Percentiles rank a stretch among this genome's conserved stretches.
These are phyloP conservation scores for Enteromius treurensis DNA, from an alignment of 2,797 vertebrate species.

Conservation along the genomic window DNA sequence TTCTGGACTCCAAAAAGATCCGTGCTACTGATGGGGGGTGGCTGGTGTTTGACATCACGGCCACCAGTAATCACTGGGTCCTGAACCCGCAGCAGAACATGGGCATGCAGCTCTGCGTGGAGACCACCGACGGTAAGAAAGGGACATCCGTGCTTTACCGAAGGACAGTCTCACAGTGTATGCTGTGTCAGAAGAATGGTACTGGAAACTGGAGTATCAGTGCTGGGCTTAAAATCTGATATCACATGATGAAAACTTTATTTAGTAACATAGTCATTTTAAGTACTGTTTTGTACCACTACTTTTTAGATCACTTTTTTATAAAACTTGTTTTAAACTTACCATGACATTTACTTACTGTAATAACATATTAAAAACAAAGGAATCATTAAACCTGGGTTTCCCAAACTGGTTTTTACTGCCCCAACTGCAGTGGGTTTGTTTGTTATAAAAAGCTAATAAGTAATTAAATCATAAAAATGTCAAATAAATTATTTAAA, in stretches of 20 bases:
- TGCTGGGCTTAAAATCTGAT: not conserved
- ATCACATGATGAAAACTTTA: not conserved
- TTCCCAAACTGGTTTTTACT: not conserved
- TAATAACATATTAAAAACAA: not conserved
- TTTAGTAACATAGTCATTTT: not conserved
- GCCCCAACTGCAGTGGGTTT: not conserved
- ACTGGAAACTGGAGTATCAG: not conserved
- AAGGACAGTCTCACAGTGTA: not conserved
- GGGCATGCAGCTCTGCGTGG: conserved; percentile 94
- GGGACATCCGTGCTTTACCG: not conserved
- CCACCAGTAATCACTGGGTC: conserved; percentile 98
- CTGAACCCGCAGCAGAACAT: conserved; percentile 97
- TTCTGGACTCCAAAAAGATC: conserved; percentile 90
- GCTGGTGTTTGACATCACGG: conserved; percentile 98
- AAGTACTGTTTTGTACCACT: not conserved
- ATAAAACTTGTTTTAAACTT: not conserved
- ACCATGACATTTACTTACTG: not conserved
- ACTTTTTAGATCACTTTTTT: not conserved
- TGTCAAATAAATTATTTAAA: not conserved
- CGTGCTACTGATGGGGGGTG: conserved; percentile 93
- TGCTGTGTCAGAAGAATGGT: not conserved
- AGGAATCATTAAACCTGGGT: not conserved
- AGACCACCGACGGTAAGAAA: conserved; percentile 90
- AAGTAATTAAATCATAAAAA: not conserved
- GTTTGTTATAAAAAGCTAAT: not conserved